phyloP scores from a whole-genome alignment of 2,888 invertebrate species.

The Pseudanteris insignis region DNA sequence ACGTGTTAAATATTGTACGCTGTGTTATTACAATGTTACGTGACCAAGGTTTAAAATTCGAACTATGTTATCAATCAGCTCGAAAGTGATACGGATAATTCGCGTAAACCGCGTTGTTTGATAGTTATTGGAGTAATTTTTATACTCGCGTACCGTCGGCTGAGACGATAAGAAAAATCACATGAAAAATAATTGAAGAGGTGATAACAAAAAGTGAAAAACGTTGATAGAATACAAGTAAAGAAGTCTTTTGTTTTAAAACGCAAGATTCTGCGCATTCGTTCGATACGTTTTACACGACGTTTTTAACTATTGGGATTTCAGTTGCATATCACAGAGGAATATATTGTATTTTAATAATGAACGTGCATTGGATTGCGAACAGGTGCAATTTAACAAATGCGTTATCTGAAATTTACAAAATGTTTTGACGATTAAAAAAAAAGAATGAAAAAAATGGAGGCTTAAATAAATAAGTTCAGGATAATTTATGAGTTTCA shows the following conservation, averaged over 20 bases:
- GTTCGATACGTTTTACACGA: too few relatives aligned
- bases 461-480: too few relatives aligned
- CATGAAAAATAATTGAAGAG: constrained; percentile 11
- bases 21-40: constrained; percentile 29
- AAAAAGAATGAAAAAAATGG: too few relatives aligned
- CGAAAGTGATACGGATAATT: constrained; percentile 25
- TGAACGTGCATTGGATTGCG: too few relatives aligned
- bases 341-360: too few relatives aligned
- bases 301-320: too few relatives aligned
- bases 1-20: constrained; percentile 33
- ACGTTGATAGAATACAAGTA: not conserved
- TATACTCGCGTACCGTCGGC: constrained; percentile 11
- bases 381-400: too few relatives aligned
- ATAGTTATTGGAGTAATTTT: constrained; percentile 14
- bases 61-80: constrained; percentile 28
- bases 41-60: constrained; percentile 29
- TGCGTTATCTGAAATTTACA: too few relatives aligned
- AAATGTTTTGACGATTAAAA: too few relatives aligned
- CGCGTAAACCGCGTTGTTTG: constrained; percentile 20
- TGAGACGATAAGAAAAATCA: constrained; percentile 10
- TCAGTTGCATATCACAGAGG: too few relatives aligned
- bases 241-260: constrained; percentile 3
- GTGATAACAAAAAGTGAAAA: not conserved
- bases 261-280: not conserved
- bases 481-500: too few relatives aligned